A percentile compares a stretch with the other conserved stretches of the same genome.
Evolutionary conservation across 2,888 invertebrate genomes (phyloP).

Genomic region (Cataglyphis altisquamis): DNA sequence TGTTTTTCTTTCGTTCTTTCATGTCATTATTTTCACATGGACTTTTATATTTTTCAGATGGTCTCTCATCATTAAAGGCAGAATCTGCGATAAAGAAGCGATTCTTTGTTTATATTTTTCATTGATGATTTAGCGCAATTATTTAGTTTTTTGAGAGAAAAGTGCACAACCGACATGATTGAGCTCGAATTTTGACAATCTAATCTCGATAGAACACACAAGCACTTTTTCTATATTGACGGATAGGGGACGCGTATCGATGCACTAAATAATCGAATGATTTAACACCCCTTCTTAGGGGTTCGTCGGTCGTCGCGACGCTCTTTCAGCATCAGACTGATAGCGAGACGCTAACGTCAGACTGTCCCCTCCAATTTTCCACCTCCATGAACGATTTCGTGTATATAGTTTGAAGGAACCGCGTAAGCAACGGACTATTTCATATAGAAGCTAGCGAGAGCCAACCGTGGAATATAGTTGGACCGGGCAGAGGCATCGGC

Average conservation of each 20-base stretch:
- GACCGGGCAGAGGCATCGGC: constrained; percentile 53
- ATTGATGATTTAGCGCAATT: constrained; percentile 1
- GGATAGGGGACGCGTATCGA: neutral
- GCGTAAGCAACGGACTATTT: constrained; percentile 60
- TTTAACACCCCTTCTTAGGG: constrained; percentile 58
- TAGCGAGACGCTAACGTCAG: constrained; percentile 72
- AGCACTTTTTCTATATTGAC: neutral
- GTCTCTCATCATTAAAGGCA: neutral
- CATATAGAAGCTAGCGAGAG: constrained; percentile 35
- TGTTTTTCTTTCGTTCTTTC: neutral
- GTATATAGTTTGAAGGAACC: constrained; percentile 65
- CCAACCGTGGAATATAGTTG: constrained; percentile 17
- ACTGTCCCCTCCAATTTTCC: constrained; percentile 75
- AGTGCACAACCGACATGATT: neutral
- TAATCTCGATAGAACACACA: neutral
- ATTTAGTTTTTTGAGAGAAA: neutral
- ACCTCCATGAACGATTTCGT: constrained; percentile 72
- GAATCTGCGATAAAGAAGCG: neutral
- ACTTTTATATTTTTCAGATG: neutral
- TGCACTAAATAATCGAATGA: neutral
- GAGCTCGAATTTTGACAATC: neutral
- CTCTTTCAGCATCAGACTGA: constrained; percentile 77
- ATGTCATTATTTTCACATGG: neutral
- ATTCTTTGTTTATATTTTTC: neutral
- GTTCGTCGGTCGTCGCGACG: constrained; percentile 76